Conservation (phyloP, 2,113 vertebrate species). For the Podilymbus podiceps region DNA sequence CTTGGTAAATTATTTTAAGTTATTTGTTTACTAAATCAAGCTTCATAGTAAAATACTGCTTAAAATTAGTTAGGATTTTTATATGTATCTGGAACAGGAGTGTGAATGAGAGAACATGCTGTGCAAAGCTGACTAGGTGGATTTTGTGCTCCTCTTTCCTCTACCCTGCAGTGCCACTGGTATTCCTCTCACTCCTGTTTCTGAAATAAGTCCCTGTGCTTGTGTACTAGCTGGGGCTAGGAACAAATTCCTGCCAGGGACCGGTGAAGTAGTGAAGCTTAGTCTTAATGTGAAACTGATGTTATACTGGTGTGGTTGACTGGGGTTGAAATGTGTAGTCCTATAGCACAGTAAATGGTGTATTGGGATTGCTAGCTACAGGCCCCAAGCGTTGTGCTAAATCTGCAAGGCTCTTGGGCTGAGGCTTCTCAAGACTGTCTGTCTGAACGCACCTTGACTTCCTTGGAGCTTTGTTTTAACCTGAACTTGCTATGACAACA, state of each 20-base stretch:
- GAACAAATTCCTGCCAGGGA: not conserved
- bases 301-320: not conserved
- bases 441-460: not conserved
- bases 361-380: not conserved
- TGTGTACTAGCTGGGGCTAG: not conserved
- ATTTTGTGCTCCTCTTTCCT: not conserved
- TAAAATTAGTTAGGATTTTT: not conserved
- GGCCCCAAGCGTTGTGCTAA: not conserved
- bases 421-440: not conserved
- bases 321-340: not conserved
- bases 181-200: not conserved
- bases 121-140: not conserved
- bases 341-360: not conserved
- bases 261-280: not conserved
- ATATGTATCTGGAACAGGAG: not conserved
- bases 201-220: not conserved
- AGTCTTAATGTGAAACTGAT: not conserved
- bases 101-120: not conserved
- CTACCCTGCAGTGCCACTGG: not conserved
- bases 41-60: not conserved
- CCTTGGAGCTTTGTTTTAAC: not conserved
- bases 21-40: not conserved
- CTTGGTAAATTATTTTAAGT: not conserved
- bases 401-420: not conserved
- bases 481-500: not conserved